Percentiles rank a stretch among this genome's conserved stretches.
Evolutionary conservation across 2,888 invertebrate genomes (phyloP).

Genomic region (Portevinia maculata): DNA sequence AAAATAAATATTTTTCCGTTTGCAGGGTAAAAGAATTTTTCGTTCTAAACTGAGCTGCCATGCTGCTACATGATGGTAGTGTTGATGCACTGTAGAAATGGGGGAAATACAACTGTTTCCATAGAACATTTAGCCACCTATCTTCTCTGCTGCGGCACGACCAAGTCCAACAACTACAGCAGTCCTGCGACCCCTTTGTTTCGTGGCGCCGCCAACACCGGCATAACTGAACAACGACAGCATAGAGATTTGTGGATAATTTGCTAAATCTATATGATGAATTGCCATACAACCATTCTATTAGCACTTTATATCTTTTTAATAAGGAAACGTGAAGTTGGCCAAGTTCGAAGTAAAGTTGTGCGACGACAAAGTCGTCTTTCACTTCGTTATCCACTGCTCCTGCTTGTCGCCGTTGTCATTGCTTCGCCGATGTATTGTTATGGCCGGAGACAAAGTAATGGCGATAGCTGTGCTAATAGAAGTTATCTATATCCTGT

Average conservation of each 20-base stretch:
- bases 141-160: too few relatives aligned
- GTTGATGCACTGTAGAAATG: slow-evolving; percentile 33
- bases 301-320: slow-evolving; percentile 70
- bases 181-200: not conserved
- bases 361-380: slow-evolving; percentile 24
- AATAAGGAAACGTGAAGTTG: slow-evolving; percentile 34
- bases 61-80: not conserved
- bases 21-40: slow-evolving; percentile 34
- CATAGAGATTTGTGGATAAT: slow-evolving; percentile 68
- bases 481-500: not conserved
- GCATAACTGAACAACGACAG: slow-evolving; percentile 23
- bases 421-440: slow-evolving; percentile 19
- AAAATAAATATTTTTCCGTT: slow-evolving; percentile 45
- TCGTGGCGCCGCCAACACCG: not conserved
- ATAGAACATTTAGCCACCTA: slow-evolving; percentile 9
- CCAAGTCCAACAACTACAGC: too few relatives aligned
- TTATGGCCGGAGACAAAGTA: slow-evolving; percentile 41
- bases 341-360: slow-evolving; percentile 25
- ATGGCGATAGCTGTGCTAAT: slow-evolving; percentile 9
- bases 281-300: slow-evolving; percentile 70
- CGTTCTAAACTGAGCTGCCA: not conserved
- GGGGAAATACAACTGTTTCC: not conserved
- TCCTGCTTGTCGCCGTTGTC: slow-evolving; percentile 34
- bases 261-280: slow-evolving; percentile 69
- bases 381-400: slow-evolving; percentile 5